These are phyloP conservation scores for Alcis repandata DNA, from an alignment of 2,888 invertebrate genomes.

Conservation along the genomic window DNA sequence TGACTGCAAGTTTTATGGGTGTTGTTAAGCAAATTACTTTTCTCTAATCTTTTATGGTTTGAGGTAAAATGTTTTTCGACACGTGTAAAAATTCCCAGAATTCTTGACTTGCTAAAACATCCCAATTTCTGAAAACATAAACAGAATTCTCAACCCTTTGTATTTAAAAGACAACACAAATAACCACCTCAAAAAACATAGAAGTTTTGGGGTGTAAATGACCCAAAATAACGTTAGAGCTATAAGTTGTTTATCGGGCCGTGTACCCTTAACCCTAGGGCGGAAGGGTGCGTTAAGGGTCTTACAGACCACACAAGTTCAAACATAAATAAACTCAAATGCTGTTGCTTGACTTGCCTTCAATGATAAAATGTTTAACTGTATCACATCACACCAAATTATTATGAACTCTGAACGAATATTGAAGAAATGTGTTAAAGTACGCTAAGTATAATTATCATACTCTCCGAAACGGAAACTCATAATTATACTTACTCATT, in stretches of 20 bases:
- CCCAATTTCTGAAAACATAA: slow-evolving; percentile 10
- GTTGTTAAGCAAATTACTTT: too few relatives aligned
- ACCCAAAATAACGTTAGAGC: slow-evolving; percentile 31
- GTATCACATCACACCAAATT: too few relatives aligned
- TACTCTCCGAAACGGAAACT: too few relatives aligned
- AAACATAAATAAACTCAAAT: neutral
- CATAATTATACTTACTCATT: too few relatives aligned
- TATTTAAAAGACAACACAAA: slow-evolving; percentile 26
- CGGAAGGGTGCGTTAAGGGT: slow-evolving; percentile 16
- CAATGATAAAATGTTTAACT: neutral
- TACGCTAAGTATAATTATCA: too few relatives aligned
- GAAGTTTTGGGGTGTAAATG: slow-evolving; percentile 32
- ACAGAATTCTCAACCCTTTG: slow-evolving; percentile 14
- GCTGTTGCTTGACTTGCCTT: neutral
- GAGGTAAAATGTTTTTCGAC: neutral
- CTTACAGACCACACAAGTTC: neutral
- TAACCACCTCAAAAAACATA: slow-evolving; percentile 21
- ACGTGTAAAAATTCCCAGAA: neutral
- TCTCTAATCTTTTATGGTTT: too few relatives aligned
- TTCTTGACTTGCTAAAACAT: neutral
- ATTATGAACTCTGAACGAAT: too few relatives aligned
- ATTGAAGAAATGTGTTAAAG: too few relatives aligned
- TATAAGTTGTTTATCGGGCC: slow-evolving; percentile 35
- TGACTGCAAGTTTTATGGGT: too few relatives aligned
- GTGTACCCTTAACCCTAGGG: slow-evolving; percentile 32